Conservation (phyloP, 2,888 invertebrate genomes). For the Hirtodrosophila histrioides region DNA sequence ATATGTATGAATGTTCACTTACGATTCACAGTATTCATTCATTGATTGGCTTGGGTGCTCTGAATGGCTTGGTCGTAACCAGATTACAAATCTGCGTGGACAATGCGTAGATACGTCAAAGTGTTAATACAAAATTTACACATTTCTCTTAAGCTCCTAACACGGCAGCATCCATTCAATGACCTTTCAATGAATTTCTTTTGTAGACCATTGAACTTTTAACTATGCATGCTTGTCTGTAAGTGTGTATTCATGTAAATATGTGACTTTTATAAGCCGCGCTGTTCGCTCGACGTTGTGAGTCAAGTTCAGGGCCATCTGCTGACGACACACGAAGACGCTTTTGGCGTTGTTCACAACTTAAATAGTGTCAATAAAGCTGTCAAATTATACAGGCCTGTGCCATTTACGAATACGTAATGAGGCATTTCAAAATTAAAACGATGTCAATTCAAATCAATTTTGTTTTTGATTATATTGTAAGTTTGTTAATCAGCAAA, state of each 20-base stretch:
- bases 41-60: constrained; percentile 12
- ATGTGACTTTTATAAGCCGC: constrained; percentile 17
- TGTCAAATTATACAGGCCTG: not conserved
- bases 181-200: not conserved
- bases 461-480: too few species aligned
- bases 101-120: constrained; percentile 11
- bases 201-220: constrained; percentile 28
- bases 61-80: constrained; percentile 42
- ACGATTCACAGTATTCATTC: constrained; percentile 31
- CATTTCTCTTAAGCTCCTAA: constrained; percentile 16
- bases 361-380: not conserved
- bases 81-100: constrained; percentile 29
- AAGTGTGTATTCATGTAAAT: constrained; percentile 5
- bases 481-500: too few species aligned
- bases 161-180: constrained; percentile 12
- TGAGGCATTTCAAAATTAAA: too few species aligned
- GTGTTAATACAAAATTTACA: constrained; percentile 19
- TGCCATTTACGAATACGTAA: too few species aligned
- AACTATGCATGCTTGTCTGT: constrained; percentile 3
- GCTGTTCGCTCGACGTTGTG: constrained; percentile 16
- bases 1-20: not conserved
- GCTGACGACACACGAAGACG: constrained; percentile 25
- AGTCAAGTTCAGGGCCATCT: constrained; percentile 62
- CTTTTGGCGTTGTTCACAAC: constrained; percentile 8
- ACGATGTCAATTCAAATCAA: too few species aligned